Percentiles rank a stretch among this genome's conserved stretches.
phyloP scores from a whole-genome alignment of 1,140 invertebrate genomes.

The Zaprionus davidi region DNA sequence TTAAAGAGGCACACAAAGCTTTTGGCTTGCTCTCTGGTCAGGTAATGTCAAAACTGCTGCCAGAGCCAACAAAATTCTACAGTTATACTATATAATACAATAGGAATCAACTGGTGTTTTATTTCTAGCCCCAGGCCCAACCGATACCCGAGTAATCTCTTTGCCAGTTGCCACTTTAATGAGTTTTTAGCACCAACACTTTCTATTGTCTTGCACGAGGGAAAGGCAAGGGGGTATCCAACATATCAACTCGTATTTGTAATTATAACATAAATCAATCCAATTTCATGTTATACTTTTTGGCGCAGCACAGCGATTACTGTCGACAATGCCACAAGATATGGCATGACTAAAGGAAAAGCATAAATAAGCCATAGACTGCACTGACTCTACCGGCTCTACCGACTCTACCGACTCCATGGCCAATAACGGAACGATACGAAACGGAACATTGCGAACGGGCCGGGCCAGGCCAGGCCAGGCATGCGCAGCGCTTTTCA shows the following conservation, averaged over 20 bases:
- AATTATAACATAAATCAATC: slow-evolving; percentile 83
- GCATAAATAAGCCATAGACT: slow-evolving; percentile 77
- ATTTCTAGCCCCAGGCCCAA: background rate
- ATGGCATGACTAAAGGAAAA: slow-evolving; percentile 80
- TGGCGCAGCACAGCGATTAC: slow-evolving; percentile 74
- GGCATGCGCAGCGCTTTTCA: slow-evolving; percentile 49
- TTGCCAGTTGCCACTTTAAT: slow-evolving; percentile 22
- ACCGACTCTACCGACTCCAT: slow-evolving; percentile 34
- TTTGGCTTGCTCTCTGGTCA: slow-evolving; percentile 42
- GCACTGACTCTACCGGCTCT: slow-evolving; percentile 12
- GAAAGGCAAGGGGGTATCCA: background rate
- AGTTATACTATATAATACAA: slow-evolving; percentile 40
- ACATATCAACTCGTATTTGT: slow-evolving; percentile 44
- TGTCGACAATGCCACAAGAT: slow-evolving; percentile 77
- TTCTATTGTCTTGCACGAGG: background rate
- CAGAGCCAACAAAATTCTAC: slow-evolving; percentile 51
- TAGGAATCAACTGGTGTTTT: slow-evolving; percentile 31
- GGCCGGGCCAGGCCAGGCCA: slow-evolving; percentile 35
- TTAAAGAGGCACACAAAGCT: slow-evolving; percentile 42
- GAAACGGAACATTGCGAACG: slow-evolving; percentile 24
- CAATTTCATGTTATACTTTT: slow-evolving; percentile 78
- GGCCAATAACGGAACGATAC: slow-evolving; percentile 69
- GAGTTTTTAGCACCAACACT: slow-evolving; percentile 19
- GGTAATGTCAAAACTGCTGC: slow-evolving; percentile 11
- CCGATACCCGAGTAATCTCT: background rate